phyloP scores from a whole-genome alignment of 2,113 vertebrate species.

The Alligator sinensis region DNA sequence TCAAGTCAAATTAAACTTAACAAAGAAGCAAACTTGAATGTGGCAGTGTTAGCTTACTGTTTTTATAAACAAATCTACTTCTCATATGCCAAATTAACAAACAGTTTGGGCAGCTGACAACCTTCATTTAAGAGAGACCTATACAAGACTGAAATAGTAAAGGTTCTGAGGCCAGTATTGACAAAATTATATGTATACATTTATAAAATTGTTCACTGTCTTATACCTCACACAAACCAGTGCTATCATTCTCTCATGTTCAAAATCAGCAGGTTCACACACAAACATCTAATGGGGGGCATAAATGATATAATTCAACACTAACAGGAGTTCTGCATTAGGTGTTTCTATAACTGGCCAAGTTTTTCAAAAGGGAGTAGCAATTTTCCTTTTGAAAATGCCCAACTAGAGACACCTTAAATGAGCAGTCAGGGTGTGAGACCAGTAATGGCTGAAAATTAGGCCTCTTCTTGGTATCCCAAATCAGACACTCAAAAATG shows the following conservation, averaged over 20 bases:
- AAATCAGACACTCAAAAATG: not conserved
- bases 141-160: not conserved
- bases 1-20: not conserved
- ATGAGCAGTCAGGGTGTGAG: not conserved
- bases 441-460: not conserved
- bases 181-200: not conserved
- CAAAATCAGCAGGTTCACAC: not conserved
- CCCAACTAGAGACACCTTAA: not conserved
- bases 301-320: not conserved
- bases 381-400: too few relatives aligned
- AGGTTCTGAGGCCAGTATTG: not conserved
- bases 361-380: too few relatives aligned
- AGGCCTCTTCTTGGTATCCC: not conserved
- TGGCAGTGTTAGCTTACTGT: not conserved
- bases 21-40: not conserved
- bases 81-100: not conserved
- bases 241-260: not conserved
- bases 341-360: not conserved
- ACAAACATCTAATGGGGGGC: not conserved
- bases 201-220: rapidly evolving
- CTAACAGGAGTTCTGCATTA: not conserved
- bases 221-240: not conserved
- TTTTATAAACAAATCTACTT: not conserved
- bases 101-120: not conserved
- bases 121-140: rapidly evolving